These are phyloP conservation scores for Lordiphosa stackelbergi DNA, from an alignment of 1,140 invertebrate species.

Conservation along the genomic window DNA sequence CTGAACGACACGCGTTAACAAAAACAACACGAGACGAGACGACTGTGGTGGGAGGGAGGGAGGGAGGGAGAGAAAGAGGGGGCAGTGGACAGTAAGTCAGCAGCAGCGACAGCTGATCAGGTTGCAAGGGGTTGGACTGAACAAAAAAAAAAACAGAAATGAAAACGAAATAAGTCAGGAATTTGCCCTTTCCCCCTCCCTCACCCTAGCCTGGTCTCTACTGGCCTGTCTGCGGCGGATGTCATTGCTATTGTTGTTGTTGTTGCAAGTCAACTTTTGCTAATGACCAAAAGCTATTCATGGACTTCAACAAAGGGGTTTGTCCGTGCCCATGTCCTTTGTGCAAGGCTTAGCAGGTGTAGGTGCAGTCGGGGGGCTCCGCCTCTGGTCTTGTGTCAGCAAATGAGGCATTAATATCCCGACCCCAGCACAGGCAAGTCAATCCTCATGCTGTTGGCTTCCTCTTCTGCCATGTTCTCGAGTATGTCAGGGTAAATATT, in stretches of 20 bases:
- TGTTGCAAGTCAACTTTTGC: constrained; percentile 59
- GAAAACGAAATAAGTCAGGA: constrained; percentile 5
- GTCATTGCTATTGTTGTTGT: constrained; percentile 16
- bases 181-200: constrained; percentile 14
- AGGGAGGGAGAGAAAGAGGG: constrained; percentile 6
- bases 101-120: constrained; percentile 52
- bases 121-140: constrained; percentile 48
- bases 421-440: constrained; percentile 17
- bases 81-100: constrained; percentile 61
- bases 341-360: constrained; percentile 52
- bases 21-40: constrained; percentile 37
- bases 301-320: constrained; percentile 42
- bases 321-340: constrained; percentile 33
- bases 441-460: constrained; percentile 29
- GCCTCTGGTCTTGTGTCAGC: constrained; percentile 34
- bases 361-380: constrained; percentile 34
- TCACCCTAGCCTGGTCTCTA: constrained; percentile 17
- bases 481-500: constrained; percentile 69
- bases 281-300: constrained; percentile 65
- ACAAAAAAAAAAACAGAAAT: constrained; percentile 5
- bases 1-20: constrained; percentile 58
- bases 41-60: constrained; percentile 1
- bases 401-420: constrained; percentile 76
- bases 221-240: constrained; percentile 30
- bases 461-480: constrained; percentile 46